These are phyloP conservation scores for Anastatus disparis DNA, from an alignment of 1,140 invertebrate species.

Conservation along the genomic window DNA sequence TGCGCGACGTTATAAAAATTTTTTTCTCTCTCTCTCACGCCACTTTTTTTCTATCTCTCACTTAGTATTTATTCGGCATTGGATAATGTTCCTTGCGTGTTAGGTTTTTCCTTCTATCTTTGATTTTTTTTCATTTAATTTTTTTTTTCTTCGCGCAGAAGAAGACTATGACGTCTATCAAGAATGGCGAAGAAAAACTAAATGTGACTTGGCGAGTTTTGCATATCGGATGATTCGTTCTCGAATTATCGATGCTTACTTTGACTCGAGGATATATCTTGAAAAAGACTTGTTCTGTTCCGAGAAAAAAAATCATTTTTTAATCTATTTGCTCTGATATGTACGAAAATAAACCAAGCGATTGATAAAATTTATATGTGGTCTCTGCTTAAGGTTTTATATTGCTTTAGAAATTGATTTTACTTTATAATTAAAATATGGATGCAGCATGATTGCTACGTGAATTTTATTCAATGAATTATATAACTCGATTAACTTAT, in stretches of 20 bases:
- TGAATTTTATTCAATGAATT: constrained; percentile 4
- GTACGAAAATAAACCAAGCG: background rate
- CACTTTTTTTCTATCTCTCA: no score
- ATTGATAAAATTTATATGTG: background rate
- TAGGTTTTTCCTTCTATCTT: no score
- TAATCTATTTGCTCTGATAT: background rate
- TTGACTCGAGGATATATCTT: no score
- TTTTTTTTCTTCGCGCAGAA: background rate
- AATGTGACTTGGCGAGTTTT: background rate
- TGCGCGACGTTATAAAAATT: background rate
- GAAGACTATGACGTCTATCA: no score
- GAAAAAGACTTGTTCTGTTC: background rate
- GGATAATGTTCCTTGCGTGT: no score
- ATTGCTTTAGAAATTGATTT: background rate
- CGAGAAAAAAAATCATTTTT: background rate
- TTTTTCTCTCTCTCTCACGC: no score
- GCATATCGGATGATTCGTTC: background rate
- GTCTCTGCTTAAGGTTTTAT: background rate
- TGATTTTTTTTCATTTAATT: no score
- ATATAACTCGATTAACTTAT: background rate
- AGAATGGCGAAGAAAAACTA: no score
- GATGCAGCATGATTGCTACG: background rate
- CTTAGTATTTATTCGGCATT: no score
- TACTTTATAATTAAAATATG: background rate
- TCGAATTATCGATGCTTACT: background rate